Evolutionary conservation across 2,113 vertebrate genomes (phyloP).

Genomic region (Pycnonotus jocosus): DNA sequence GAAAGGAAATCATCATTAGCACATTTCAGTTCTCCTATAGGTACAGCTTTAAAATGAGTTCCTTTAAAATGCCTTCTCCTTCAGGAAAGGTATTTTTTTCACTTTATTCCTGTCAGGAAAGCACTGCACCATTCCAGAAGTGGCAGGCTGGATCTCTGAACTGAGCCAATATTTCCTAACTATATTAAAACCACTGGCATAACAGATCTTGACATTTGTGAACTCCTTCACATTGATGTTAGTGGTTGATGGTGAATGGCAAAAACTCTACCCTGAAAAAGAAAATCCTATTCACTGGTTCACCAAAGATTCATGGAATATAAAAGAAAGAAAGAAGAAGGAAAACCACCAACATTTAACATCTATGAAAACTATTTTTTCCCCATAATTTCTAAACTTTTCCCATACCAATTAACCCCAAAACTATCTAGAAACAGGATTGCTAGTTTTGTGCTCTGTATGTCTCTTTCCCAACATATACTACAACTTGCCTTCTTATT

Average conservation of each 20-base stretch:
- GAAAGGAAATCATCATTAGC: slow-evolving; percentile 29
- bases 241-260: not conserved
- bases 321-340: not conserved
- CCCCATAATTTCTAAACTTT: not conserved
- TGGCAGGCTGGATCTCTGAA: not conserved
- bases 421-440: not conserved
- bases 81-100: not conserved
- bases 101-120: not conserved
- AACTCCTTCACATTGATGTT: not conserved
- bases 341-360: not conserved
- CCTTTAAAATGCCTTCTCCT: not conserved
- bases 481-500: not conserved
- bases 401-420: not conserved
- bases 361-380: not conserved
- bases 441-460: not conserved
- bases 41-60: not conserved
- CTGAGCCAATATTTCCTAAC: accelerated
- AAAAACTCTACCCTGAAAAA: not conserved
- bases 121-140: not conserved
- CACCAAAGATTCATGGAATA: not conserved
- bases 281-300: not conserved
- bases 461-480: not conserved
- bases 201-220: not conserved
- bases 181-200: not conserved
- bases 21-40: not conserved